phyloP scores from a whole-genome alignment of 1,140 invertebrate genomes.

The Drosophila equinoxialis region DNA sequence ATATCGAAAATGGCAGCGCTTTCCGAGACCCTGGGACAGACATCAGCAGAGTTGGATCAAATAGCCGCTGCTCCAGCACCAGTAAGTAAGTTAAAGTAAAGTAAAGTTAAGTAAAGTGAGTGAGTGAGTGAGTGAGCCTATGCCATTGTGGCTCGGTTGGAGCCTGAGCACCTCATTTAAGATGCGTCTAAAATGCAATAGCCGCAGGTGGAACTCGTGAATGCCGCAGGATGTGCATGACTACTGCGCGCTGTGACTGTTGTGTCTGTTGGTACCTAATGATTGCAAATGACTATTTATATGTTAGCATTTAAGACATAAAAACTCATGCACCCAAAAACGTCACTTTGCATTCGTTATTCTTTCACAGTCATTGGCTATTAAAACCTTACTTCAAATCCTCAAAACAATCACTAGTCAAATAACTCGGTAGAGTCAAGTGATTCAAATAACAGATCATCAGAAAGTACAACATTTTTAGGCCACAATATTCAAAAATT shows the following conservation, averaged over 20 bases:
- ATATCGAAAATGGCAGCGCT: conserved; percentile 65
- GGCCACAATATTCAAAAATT: too few species aligned
- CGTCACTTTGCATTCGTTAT: conserved; percentile 9
- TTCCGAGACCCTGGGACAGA: conserved; percentile 23
- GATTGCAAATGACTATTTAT: conserved; percentile 61
- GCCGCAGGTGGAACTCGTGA: conserved; percentile 77
- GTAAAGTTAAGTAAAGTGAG: background rate
- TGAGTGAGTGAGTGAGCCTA: conserved; percentile 4
- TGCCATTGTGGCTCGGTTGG: conserved; percentile 17
- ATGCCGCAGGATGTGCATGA: conserved; percentile 77
- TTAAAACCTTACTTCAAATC: background rate
- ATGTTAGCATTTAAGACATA: conserved; percentile 25
- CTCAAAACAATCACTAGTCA: background rate
- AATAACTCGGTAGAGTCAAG: background rate
- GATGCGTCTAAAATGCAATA: conserved; percentile 74
- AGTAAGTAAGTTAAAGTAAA: background rate
- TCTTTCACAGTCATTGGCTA: background rate
- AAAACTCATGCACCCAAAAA: conserved; percentile 12
- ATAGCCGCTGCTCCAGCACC: conserved; percentile 13
- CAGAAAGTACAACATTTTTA: too few species aligned
- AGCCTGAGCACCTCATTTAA: conserved; percentile 78
- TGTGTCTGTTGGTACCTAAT: conserved; percentile 42
- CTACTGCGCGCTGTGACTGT: conserved; percentile 60
- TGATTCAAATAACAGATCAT: too few species aligned
- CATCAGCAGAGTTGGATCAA: conserved; percentile 31